Base-by-base conservation (phyloP, 2,888 invertebrate species). In the Hymenopus coronatus region DNA sequence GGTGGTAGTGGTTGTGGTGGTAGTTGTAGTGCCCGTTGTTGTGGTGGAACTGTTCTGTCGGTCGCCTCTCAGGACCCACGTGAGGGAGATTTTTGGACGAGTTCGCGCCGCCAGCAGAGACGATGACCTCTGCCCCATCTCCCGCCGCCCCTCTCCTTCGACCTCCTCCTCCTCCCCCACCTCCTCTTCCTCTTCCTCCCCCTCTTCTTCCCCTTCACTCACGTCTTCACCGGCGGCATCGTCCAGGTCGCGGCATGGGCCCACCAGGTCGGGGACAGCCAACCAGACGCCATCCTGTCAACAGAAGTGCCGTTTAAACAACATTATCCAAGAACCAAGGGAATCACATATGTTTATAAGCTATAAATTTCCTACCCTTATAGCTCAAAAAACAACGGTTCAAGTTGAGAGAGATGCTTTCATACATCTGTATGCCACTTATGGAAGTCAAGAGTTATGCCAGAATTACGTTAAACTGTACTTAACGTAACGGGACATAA, bases 41-140 rank as follows among this genome's bases (percentile, higher is more conserved):
- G 54, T 85, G 86, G 83, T 85, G 46, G 85, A 87, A 89, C 46
- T 88, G 86, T 70, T 88, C 46, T 87, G 91, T 82, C 92, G 94
- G 91, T 96, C 95, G 91, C 96, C 96, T 92, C 96, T 95, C 83
- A 97, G 93, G 89, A 97, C 96, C 96, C 97, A 97, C 88, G 96
- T 96, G 89, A 97, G 94, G 89, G 96, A 96, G 93, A 96, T 95
- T 93, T 96, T 96, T 90, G 96, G 94, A 91, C 94, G 94, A 91
- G 92, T 92, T 89, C 92, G 90, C 91, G 92, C 92, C 90, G 92
- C 92, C 90, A 92, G 91, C 40, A 91, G 90, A 82, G 92, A 91
- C 90, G 93, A 93, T 85, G 92, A 91, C 89, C 92, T 91, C 91
- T 93, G 93, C 88, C 93, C 93, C 93, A 93, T 93, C 90, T 91